Evolutionary conservation across 2,113 vertebrate species (phyloP).

Genomic region (Sorex araneus): DNA sequence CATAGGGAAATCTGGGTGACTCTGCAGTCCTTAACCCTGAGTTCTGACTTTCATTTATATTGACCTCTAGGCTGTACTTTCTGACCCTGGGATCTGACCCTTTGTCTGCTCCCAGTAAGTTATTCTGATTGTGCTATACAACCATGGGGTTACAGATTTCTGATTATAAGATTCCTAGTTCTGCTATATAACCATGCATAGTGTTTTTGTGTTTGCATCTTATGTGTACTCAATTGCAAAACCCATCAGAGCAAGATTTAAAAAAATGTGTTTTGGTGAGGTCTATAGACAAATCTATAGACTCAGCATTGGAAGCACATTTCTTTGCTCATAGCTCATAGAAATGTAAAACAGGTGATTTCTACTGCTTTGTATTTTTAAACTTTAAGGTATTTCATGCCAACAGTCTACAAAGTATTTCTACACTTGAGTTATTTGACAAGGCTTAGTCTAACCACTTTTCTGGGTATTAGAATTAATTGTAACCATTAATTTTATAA

Average conservation of each 20-base stretch:
- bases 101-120: not conserved
- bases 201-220: not conserved
- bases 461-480: not conserved
- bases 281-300: not conserved
- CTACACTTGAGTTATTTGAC: constrained; percentile 47
- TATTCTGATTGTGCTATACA: not conserved
- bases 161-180: not conserved
- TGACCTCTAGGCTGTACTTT: not conserved
- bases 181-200: not conserved
- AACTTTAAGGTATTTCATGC: not conserved
- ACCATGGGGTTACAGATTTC: too few relatives aligned
- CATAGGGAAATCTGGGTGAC: not conserved
- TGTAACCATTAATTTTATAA: constrained; percentile 31
- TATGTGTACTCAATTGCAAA: not conserved
- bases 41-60: not conserved
- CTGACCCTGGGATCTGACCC: not conserved
- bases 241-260: not conserved
- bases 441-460: not conserved
- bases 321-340: constrained; percentile 16
- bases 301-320: not conserved
- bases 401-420: not conserved
- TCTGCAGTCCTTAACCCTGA: not conserved
- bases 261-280: not conserved
- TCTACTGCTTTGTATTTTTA: not conserved
- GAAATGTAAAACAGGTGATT: constrained; percentile 2